Conservation (phyloP, 1,140 invertebrate species). For the Drosophila tristis region DNA sequence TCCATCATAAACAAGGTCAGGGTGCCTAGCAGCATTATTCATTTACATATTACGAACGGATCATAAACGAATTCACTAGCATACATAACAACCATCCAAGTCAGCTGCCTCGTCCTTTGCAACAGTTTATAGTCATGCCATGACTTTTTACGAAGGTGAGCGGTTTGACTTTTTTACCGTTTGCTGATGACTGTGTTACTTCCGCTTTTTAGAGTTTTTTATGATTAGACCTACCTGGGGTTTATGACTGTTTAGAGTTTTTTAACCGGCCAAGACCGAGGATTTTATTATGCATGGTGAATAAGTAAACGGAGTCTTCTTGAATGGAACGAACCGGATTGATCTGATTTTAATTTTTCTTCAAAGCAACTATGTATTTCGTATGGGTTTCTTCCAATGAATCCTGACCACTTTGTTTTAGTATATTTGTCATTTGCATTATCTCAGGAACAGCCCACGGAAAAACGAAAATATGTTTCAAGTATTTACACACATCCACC, state of each 20-base stretch:
- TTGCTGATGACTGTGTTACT: conserved; percentile 16
- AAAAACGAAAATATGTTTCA: conserved; percentile 27
- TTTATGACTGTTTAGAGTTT: conserved; percentile 48
- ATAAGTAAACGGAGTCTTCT: conserved; percentile 36
- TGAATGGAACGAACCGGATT: conserved; percentile 15
- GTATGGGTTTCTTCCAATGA: conserved; percentile 16
- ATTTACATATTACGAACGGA: conserved; percentile 35
- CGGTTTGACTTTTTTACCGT: conserved; percentile 74
- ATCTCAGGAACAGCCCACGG: conserved; percentile 61
- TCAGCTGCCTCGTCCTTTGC: conserved; percentile 9
- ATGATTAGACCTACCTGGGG: conserved; percentile 32
- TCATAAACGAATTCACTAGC: conserved; percentile 58
- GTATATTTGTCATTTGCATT: conserved; percentile 70
- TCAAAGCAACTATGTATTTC: too few species aligned
- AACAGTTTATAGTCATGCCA: conserved; percentile 30
- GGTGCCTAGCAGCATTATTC: background rate
- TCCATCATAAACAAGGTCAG: conserved; percentile 39
- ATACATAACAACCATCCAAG: background rate
- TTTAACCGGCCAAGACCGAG: conserved; percentile 13
- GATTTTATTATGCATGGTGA: conserved; percentile 28
- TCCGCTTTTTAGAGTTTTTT: conserved; percentile 63
- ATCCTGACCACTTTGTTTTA: conserved; percentile 18
- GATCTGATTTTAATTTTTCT: too few species aligned
- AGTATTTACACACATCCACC: conserved; percentile 3
- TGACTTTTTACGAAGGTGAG: conserved; percentile 57